phyloP scores from a whole-genome alignment of 2,888 invertebrate species.

The Pristionchus exspectatus region DNA sequence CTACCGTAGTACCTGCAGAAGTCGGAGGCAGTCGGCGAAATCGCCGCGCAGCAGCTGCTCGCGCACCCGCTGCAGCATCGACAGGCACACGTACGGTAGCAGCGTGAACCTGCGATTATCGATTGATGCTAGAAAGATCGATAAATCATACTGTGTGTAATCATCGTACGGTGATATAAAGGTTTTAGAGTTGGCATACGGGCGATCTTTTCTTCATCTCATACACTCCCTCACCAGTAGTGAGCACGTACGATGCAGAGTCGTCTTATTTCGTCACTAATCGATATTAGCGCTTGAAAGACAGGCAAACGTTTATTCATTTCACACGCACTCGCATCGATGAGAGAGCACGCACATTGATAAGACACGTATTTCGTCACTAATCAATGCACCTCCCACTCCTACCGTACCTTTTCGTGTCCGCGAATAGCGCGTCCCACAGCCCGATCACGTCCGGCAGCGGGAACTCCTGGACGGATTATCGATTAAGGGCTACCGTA shows the following conservation, averaged over 20 bases:
- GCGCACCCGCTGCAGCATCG: slow-evolving; percentile 96
- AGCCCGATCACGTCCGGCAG: slow-evolving; percentile 96
- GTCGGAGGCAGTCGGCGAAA: slow-evolving; percentile 93
- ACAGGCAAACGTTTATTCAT: no score
- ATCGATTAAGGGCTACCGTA: not conserved
- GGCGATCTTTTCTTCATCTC: no score
- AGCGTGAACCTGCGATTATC: slow-evolving; percentile 86
- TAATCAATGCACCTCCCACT: not conserved
- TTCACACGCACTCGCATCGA: no score
- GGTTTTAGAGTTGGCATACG: not conserved
- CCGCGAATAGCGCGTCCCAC: slow-evolving; percentile 97
- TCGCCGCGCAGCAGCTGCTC: slow-evolving; percentile 90
- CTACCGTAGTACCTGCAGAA: slow-evolving; percentile 85
- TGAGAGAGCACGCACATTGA: no score
- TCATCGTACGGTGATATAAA: not conserved
- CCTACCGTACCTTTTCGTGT: slow-evolving; percentile 84
- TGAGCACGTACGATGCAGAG: no score
- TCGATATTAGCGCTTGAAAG: no score
- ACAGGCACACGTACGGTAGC: slow-evolving; percentile 93
- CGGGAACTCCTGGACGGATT: slow-evolving; percentile 88
- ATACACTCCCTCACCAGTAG: not conserved
- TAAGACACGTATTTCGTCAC: no score
- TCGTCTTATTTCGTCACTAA: not conserved
- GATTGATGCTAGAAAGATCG: not conserved
- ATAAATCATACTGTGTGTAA: no score